phyloP scores from a whole-genome alignment of 2,888 invertebrate species.

The Diaprepes abbreviatus region DNA sequence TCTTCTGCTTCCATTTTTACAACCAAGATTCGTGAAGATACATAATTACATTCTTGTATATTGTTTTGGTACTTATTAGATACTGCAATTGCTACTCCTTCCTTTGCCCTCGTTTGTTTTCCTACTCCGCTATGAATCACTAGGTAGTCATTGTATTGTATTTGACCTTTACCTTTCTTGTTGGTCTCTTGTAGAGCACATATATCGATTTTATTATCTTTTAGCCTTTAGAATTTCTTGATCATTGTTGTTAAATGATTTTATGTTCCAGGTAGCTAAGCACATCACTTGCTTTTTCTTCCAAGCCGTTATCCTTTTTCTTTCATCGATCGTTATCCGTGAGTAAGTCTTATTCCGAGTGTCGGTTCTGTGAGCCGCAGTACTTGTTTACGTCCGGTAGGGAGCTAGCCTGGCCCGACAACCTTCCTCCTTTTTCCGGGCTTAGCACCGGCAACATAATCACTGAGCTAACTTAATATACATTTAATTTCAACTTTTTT shows the following conservation, averaged over 20 bases:
- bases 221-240: not conserved
- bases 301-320: not conserved
- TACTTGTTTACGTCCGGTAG: no score
- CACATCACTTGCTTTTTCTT: not conserved
- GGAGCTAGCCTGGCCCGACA: no score
- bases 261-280: not conserved
- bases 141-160: constrained; percentile 4
- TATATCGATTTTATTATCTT: not conserved
- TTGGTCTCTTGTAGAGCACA: constrained; percentile 11
- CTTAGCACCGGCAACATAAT: no score
- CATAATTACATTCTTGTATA: constrained; percentile 17
- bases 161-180: constrained; percentile 18
- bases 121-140: constrained; percentile 20
- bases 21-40: not conserved
- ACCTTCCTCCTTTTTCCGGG: no score
- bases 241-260: not conserved
- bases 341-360: no score
- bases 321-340: no score
- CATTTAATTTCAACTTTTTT: no score
- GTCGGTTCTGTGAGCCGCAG: no score
- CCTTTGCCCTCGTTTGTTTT: constrained; percentile 26
- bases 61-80: constrained; percentile 7
- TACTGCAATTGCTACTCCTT: constrained; percentile 18
- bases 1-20: not conserved
- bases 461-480: no score